phyloP scores from a whole-genome alignment of 2,113 vertebrate species.

The Thymallus thymallus region DNA sequence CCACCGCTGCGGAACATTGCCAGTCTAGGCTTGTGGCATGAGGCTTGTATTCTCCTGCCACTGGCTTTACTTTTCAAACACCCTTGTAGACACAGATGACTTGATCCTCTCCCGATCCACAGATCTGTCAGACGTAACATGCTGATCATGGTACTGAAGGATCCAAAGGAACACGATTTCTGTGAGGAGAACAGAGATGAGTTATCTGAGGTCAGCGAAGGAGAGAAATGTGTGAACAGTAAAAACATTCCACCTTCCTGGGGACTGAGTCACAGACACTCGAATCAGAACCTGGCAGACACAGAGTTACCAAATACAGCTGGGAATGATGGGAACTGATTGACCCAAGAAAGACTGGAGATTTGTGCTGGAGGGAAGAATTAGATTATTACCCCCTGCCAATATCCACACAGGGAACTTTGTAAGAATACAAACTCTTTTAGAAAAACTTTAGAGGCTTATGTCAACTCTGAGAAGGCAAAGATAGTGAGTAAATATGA shows the following conservation, averaged over 20 bases:
- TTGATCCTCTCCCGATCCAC: slow-evolving; percentile 46
- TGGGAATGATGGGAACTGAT: slow-evolving; percentile 15
- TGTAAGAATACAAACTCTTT: slow-evolving; percentile 3
- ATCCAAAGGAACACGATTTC: slow-evolving; percentile 64
- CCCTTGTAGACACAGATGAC: slow-evolving; percentile 48
- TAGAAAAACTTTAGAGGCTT: slow-evolving; percentile 3
- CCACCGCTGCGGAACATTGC: slow-evolving; percentile 27
- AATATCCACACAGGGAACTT: slow-evolving; percentile 7
- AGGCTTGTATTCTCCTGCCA: slow-evolving; percentile 35
- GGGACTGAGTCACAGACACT: slow-evolving; percentile 49
- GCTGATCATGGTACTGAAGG: slow-evolving; percentile 61
- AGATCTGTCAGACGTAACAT: slow-evolving; percentile 54
- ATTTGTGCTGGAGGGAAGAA: slow-evolving; percentile 14
- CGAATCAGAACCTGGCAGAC: slow-evolving; percentile 28
- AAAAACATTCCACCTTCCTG: slow-evolving; percentile 56
- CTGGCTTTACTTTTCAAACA: slow-evolving; percentile 37
- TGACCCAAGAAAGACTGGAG: slow-evolving; percentile 11
- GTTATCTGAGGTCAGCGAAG: slow-evolving; percentile 56
- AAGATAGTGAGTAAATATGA: neutral
- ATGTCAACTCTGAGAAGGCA: too few relatives aligned
- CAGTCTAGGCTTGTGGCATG: slow-evolving; percentile 29
- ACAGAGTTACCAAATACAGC: neutral
- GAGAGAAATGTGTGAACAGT: slow-evolving; percentile 56
- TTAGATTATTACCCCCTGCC: slow-evolving; percentile 11
- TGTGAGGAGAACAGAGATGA: slow-evolving; percentile 58